phyloP scores from a whole-genome alignment of 2,888 invertebrate species.

The Hypolimnas misippus region DNA sequence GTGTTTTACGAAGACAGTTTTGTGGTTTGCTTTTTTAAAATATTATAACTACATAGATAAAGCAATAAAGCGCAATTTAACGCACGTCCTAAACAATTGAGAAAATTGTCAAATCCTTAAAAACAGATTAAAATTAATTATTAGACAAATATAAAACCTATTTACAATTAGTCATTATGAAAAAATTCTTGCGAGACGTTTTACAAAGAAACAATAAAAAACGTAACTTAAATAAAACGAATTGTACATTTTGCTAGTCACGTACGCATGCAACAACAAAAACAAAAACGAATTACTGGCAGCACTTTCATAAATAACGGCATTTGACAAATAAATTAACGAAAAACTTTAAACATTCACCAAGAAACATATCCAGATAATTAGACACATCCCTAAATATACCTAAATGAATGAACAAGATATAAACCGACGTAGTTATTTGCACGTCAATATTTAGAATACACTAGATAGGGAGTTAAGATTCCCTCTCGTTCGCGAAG shows the following conservation, averaged over 20 bases:
- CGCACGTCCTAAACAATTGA: neutral
- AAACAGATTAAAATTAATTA: neutral
- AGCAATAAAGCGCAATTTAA: neutral
- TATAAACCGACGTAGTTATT: neutral
- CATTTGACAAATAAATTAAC: neutral
- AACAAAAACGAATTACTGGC: neutral
- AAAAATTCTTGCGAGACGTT: neutral
- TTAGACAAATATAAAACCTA: neutral
- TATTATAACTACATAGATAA: neutral
- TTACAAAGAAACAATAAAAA: neutral
- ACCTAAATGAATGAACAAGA: neutral
- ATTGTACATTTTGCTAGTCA: neutral
- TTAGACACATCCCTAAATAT: neutral
- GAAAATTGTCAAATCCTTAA: neutral
- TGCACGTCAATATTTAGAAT: conserved; percentile 15
- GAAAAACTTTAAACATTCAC: neutral
- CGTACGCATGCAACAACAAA: neutral
- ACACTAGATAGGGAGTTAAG: conserved; percentile 29
- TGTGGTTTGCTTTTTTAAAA: neutral
- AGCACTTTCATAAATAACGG: neutral
- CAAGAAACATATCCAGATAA: neutral
- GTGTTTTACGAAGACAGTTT: neutral
- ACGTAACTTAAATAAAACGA: neutral
- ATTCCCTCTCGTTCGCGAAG: conserved; percentile 36
- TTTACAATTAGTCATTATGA: conserved; percentile 1